phyloP scores from a whole-genome alignment of 1,140 invertebrate species.

The Gryon sp. region DNA sequence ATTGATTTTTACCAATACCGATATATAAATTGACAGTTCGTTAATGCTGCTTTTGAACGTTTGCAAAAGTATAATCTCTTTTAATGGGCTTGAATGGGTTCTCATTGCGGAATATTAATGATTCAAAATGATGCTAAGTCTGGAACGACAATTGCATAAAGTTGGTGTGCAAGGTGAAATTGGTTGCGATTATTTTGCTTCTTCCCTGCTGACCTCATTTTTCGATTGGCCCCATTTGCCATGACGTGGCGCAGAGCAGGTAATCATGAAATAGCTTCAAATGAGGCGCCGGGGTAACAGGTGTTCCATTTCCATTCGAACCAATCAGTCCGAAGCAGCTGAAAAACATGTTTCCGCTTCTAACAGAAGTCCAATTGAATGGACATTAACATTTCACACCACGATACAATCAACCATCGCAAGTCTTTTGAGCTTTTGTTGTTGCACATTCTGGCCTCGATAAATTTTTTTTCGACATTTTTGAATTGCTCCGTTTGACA shows the following conservation, averaged over 20 bases:
- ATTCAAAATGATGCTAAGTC: too few relatives aligned
- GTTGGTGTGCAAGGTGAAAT: slow-evolving; percentile 41
- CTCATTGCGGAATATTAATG: too few relatives aligned
- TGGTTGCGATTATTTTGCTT: slow-evolving; percentile 56
- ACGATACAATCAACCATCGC: too few relatives aligned
- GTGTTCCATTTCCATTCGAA: slow-evolving; percentile 64
- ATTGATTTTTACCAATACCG: too few relatives aligned
- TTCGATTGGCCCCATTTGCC: slow-evolving; percentile 69
- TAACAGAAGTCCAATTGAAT: slow-evolving; percentile 4
- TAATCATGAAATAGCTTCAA: slow-evolving; percentile 63
- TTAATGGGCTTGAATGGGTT: too few relatives aligned
- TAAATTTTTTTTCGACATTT: slow-evolving; percentile 50
- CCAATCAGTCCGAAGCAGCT: slow-evolving; percentile 54
- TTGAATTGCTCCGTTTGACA: slow-evolving; percentile 49
- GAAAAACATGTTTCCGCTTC: slow-evolving; percentile 37
- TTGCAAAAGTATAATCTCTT: too few relatives aligned
- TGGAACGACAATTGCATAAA: too few relatives aligned
- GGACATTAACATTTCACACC: background rate
- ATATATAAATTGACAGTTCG: too few relatives aligned
- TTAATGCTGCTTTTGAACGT: too few relatives aligned
- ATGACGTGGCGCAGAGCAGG: slow-evolving; percentile 48
- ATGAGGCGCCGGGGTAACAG: slow-evolving; percentile 64
- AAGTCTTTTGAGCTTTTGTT: too few relatives aligned
- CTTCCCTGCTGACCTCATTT: slow-evolving; percentile 72
- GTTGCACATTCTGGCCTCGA: background rate